These are phyloP conservation scores for Heteractis magnifica DNA, from an alignment of 92 coral and sea anemone genomes.

Conservation along the genomic window DNA sequence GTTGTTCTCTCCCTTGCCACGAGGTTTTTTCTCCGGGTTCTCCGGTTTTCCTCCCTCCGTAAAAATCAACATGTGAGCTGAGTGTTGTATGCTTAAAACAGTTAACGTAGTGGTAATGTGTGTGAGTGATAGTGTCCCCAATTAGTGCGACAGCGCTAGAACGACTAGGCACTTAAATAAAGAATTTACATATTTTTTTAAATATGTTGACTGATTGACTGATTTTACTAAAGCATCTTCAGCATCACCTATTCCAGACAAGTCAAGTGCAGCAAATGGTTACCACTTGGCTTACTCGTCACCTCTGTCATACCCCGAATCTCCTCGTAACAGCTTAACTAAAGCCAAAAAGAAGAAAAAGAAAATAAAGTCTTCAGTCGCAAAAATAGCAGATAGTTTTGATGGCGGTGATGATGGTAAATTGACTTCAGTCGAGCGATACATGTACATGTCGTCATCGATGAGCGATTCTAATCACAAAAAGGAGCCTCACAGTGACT, in stretches of 20 bases:
- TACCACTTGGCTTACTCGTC: slow-evolving; percentile 15
- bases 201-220: background rate
- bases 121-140: no score
- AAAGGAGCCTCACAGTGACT: background rate
- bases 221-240: slow-evolving; percentile 2
- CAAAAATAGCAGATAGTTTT: slow-evolving; percentile 63
- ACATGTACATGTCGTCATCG: slow-evolving; percentile 12
- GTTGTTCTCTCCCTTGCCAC: no score
- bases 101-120: no score
- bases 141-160: no score
- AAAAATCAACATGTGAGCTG: no score
- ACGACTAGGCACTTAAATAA: no score
- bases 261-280: slow-evolving; percentile 38
- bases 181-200: no score
- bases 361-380: slow-evolving; percentile 67
- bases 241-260: slow-evolving; percentile 11
- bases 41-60: no score
- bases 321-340: slow-evolving; percentile 11
- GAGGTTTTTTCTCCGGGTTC: no score
- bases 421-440: slow-evolving; percentile 23
- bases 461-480: background rate
- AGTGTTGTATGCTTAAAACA: no score
- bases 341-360: slow-evolving; percentile 62
- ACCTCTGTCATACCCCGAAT: background rate
- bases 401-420: slow-evolving; percentile 25